Evolutionary conservation across 2,797 vertebrate species (phyloP).

Genomic region (Setipinna tenuifilis): DNA sequence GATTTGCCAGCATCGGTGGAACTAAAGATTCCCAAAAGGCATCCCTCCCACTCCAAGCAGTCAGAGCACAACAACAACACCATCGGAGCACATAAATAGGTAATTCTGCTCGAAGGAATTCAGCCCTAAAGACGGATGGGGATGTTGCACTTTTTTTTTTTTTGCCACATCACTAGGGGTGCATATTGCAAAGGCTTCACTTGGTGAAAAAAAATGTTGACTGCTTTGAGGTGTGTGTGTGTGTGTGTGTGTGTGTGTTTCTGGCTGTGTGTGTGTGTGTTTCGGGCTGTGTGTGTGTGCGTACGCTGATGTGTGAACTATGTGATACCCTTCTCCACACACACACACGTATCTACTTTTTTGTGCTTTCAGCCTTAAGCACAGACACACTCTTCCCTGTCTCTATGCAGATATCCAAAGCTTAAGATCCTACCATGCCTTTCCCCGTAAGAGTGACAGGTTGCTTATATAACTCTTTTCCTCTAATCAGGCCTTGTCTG

Average conservation of each 20-base stretch:
- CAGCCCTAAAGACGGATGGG: not conserved
- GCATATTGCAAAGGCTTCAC: constrained; percentile 1
- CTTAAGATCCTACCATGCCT: not conserved
- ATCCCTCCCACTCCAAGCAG: constrained; percentile 64
- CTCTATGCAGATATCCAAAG: not conserved
- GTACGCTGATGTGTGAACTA: not conserved
- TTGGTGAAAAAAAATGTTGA: not conserved
- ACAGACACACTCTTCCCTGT: not conserved
- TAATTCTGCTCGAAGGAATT: constrained; percentile 56
- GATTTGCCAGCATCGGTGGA: constrained; percentile 62
- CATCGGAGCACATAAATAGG: constrained; percentile 49
- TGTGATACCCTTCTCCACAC: not conserved
- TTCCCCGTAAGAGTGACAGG: not conserved
- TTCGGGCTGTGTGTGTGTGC: not conserved
- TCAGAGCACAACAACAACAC: constrained; percentile 61
- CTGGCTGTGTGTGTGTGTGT: not conserved
- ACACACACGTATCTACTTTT: not conserved
- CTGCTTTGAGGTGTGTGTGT: not conserved
- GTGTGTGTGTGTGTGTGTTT: not conserved
- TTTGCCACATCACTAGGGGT: constrained; percentile 15
- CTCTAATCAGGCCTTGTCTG: not conserved
- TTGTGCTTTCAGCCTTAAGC: not conserved
- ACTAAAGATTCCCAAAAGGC: constrained; percentile 69
- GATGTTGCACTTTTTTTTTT: not conserved
- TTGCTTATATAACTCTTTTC: not conserved